Base-by-base conservation (phyloP, 2,113 vertebrate species). In the Hemibagrus wyckioides region DNA sequence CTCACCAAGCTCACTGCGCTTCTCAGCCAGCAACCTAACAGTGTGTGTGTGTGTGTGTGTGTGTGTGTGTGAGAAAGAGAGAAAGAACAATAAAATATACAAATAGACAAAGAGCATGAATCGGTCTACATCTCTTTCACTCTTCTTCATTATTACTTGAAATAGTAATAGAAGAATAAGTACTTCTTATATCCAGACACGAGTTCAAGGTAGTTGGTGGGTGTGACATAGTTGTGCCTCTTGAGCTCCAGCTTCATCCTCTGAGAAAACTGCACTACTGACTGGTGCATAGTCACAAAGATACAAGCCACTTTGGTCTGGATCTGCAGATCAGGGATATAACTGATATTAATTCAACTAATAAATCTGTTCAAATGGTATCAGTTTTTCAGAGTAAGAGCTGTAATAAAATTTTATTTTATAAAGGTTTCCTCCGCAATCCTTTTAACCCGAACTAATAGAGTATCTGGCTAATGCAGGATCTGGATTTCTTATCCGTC, bases 101-200 rank as follows among this genome's bases (percentile, higher is more conserved):
- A 81, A 36, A 56, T 23, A 69, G 28, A 19, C 9, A 13, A 80
- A 56, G 10, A 33, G n/a, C 28, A 79, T 33, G 3, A 25, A 10
- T 33, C 17, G 33, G 15, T 81, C 21, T 41, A 59, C 33, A 81
- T 41, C 54, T 14, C 4, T 25, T 80, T 59, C 15, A 9, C 14
- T 48, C 23, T 73, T 41, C 41, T 17, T 25, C 6, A 39, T 36
- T 39, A 80, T 28, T 41, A 13, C 54, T 80, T 0, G 39, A 57
- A 57, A 59, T 0, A 56, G 4, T 21, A 59, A 28, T 39, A 81
- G n/a, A 81, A 28, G 36, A 4, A 85, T 28, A 76, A 89, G 39
- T 95, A 97, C 97, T 95, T 97, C 86, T 96, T 98, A 90, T 96
- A 98, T 91, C 96, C 96, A n/a, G 97, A 95, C 77, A 98, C 96